Evolutionary conservation across 2,797 vertebrate species (phyloP).

Genomic region (Melanitta fusca): DNA sequence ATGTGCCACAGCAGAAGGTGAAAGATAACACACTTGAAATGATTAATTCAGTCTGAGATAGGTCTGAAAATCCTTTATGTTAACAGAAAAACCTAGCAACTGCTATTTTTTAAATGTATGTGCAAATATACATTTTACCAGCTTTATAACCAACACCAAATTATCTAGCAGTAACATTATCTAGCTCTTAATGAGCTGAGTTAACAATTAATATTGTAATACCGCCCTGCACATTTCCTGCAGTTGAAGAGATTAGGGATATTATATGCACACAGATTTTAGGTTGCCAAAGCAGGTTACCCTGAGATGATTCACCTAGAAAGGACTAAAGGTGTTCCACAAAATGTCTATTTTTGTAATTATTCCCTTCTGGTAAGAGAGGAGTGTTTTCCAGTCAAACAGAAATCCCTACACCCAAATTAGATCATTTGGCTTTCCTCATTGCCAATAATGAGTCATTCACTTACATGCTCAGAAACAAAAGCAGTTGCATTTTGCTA

Average conservation of each 20-base stretch:
- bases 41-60: slow-evolving; percentile 24
- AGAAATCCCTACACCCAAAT: slow-evolving; percentile 20
- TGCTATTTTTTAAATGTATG: not conserved
- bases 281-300: not conserved
- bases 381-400: not conserved
- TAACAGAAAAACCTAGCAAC: not conserved
- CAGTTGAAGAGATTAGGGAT: not conserved
- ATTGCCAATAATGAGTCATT: slow-evolving; percentile 1
- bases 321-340: not conserved
- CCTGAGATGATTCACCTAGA: not conserved
- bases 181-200: not conserved
- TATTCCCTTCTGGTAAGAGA: not conserved
- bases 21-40: slow-evolving; percentile 28
- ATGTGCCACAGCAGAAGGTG: slow-evolving; percentile 13
- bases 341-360: not conserved
- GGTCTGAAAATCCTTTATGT: slow-evolving; percentile 12
- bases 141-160: not conserved
- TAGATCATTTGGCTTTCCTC: slow-evolving; percentile 18
- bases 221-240: not conserved
- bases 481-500: slow-evolving; percentile 10
- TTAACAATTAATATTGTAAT: not conserved
- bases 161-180: not conserved
- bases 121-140: not conserved
- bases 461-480: not conserved
- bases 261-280: not conserved